Evolutionary conservation across 1,140 invertebrate species (phyloP).

Genomic region (Geopemphigus sp.): DNA sequence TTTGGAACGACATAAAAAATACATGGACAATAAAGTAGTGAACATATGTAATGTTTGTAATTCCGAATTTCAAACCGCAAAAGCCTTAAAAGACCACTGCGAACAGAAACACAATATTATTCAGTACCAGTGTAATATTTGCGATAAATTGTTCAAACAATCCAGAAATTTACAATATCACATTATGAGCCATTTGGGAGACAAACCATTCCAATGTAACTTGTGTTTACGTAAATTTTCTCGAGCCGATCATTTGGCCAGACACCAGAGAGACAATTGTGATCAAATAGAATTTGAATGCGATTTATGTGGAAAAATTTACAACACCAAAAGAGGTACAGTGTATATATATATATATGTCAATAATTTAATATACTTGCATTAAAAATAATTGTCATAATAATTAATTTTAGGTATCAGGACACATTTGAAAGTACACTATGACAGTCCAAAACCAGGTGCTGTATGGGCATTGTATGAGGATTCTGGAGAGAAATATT

Average conservation of each 20-base stretch:
- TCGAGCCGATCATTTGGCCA: conserved; percentile 31
- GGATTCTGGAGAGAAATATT: conserved; percentile 94
- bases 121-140: conserved; percentile 88
- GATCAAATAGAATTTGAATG: conserved; percentile 47
- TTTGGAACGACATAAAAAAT: conserved; percentile 40
- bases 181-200: conserved; percentile 83
- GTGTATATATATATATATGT: background rate
- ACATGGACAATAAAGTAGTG: background rate
- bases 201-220: conserved; percentile 79
- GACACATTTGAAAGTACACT: conserved; percentile 44
- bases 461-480: conserved; percentile 58
- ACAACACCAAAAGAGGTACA: conserved; percentile 39
- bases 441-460: conserved; percentile 43
- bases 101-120: conserved; percentile 23
- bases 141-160: conserved; percentile 90
- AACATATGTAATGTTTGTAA: background rate
- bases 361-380: background rate
- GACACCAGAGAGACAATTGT: conserved; percentile 25
- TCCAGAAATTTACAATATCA: conserved; percentile 92
- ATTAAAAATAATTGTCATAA: background rate
- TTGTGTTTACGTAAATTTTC: conserved; percentile 88
- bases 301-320: conserved; percentile 42
- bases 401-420: conserved; percentile 34
- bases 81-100: conserved; percentile 33
- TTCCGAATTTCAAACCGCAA: conserved; percentile 1